Base-by-base conservation (phyloP, 2,797 vertebrate genomes). In the Stomatorhinus walkeri region DNA sequence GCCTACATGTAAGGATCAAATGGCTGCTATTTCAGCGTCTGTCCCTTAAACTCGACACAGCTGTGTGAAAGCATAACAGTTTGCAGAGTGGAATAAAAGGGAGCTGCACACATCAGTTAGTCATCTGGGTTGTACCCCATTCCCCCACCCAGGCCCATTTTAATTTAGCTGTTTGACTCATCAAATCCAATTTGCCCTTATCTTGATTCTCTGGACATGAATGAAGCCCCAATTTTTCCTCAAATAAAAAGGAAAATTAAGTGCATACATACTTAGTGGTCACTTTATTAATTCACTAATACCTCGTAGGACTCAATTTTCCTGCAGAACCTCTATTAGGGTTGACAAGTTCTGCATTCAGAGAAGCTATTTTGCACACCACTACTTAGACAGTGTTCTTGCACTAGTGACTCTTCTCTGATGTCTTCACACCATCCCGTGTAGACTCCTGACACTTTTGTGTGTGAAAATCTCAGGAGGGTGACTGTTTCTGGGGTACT, bases 1-100 rank as follows among this genome's bases (percentile, higher is more conserved):
- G 98, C 98, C 2, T 99, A 99, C 95, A 99, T 99, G 98, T 99
- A 94, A 97, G 97, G 95, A 24, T 6, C 8, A 28, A 8, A 52
- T 59, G 85, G 59, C 12, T 0, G 24, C 28, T 76, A 90, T 68
- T 68, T 81, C 19, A 76, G 7, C 22, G 5, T 36, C n/a, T 22
- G n/a, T 46, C 9, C 59, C 56, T 36, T 48, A 79, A 52, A 32
- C 14, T 22, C 36, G 7, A 46, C 46, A 19, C 87, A 49, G 16
- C 22, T 51, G 68, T 51, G 46, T 22, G 43, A 24, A 52, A 54
- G 14, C 4, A 56, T 16, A 36, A 32, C 16, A 51, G 43, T 19
- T 32, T 48, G n/a, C 22, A 28, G 52, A 43, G 56, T 40, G 8
- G 6, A 61, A n/a, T 59, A 4, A n/a, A 49, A 48, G 6, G 5